phyloP scores from a whole-genome alignment of 2,888 invertebrate species.

The Meliscaeva auricollis region DNA sequence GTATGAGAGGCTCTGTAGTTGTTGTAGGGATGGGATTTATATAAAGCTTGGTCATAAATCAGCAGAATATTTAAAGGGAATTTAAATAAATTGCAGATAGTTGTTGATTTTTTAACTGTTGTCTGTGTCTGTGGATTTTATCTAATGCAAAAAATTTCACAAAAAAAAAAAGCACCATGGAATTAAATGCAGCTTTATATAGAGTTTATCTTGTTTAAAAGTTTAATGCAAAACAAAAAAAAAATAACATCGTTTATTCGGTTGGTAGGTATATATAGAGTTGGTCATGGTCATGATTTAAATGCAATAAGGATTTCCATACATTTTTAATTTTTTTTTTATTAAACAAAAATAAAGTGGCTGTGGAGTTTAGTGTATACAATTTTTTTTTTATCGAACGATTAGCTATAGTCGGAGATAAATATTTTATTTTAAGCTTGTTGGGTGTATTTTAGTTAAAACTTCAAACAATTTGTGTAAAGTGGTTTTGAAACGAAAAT shows the following conservation, averaged over 20 bases:
- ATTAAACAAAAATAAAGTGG: background rate
- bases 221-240: background rate
- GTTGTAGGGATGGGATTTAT: slow-evolving; percentile 45
- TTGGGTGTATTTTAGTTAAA: too few species aligned
- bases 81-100: slow-evolving; percentile 69
- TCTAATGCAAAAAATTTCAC: background rate
- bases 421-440: too few species aligned
- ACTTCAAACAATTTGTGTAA: too few species aligned
- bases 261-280: background rate
- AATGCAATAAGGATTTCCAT: background rate
- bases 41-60: slow-evolving; percentile 68
- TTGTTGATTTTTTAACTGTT: slow-evolving; percentile 54
- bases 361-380: too few species aligned
- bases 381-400: too few species aligned
- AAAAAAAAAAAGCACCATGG: background rate
- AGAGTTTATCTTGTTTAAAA: slow-evolving; percentile 14
- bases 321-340: background rate
- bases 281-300: background rate
- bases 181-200: slow-evolving; percentile 22
- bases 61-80: slow-evolving; percentile 56
- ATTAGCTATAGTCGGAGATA: too few species aligned
- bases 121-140: slow-evolving; percentile 28
- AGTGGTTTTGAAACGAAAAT: too few species aligned
- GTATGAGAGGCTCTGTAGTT: background rate
- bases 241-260: background rate